phyloP scores from a whole-genome alignment of 2,797 vertebrate species.

The Argyrosomus regius region DNA sequence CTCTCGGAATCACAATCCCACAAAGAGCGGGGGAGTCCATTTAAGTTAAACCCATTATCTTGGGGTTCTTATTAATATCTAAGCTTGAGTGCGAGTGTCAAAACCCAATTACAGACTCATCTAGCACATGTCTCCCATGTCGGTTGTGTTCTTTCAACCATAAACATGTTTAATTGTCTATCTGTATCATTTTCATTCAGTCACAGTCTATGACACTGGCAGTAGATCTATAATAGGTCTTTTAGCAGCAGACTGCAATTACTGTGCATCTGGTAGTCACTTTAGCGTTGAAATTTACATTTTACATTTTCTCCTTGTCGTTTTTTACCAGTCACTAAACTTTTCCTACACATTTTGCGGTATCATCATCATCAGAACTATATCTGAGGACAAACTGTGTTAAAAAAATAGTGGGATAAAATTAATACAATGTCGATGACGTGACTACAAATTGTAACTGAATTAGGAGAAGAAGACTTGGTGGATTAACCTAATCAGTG shows the following conservation, averaged over 20 bases:
- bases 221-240: constrained; percentile 10
- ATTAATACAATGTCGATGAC: background rate
- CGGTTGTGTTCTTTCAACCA: constrained; percentile 22
- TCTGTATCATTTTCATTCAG: constrained; percentile 28
- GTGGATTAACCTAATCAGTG: background rate
- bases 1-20: constrained; percentile 11
- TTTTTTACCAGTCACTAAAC: no score
- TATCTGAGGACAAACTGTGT: background rate
- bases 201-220: constrained; percentile 14
- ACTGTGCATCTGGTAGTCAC: background rate
- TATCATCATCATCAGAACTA: background rate
- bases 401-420: background rate
- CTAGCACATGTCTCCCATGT: constrained; percentile 28
- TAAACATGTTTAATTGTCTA: constrained; percentile 49
- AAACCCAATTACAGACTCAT: constrained; percentile 38
- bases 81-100: constrained; percentile 30
- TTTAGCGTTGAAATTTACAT: background rate
- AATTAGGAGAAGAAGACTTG: background rate
- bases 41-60: constrained; percentile 35
- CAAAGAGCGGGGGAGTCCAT: constrained; percentile 22
- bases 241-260: constrained; percentile 2
- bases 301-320: background rate
- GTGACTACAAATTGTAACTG: background rate
- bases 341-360: background rate
- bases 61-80: constrained; percentile 45